A percentile compares a stretch with the other conserved stretches of the same genome.
Conservation (phyloP, 2,113 vertebrate species). For the Emydura subglobosa region DNA sequence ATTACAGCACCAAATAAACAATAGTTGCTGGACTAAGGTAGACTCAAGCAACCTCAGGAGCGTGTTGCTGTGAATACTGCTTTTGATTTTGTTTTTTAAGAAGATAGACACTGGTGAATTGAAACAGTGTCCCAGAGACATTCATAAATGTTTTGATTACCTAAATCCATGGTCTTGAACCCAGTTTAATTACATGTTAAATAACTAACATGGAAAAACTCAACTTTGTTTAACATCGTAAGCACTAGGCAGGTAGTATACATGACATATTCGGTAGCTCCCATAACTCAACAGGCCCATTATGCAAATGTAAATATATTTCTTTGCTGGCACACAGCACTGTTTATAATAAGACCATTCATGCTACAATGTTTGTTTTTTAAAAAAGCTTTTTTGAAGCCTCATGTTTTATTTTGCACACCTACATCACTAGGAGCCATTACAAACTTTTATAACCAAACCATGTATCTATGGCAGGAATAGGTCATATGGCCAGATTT, state of each 20-base stretch:
- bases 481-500: not conserved
- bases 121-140: not conserved
- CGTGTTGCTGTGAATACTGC: not conserved
- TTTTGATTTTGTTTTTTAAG: slow-evolving; percentile 25
- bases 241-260: slow-evolving; percentile 31
- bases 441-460: slow-evolving; percentile 15
- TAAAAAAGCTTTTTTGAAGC: not conserved
- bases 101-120: slow-evolving; percentile 23
- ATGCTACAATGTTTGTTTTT: not conserved
- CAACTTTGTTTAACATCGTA: slow-evolving; percentile 10
- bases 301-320: slow-evolving; percentile 29
- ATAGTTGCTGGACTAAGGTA: not conserved
- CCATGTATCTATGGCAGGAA: not conserved
- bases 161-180: not conserved
- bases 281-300: slow-evolving; percentile 21
- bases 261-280: not conserved
- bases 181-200: slow-evolving; percentile 38
- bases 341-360: not conserved
- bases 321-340: slow-evolving; percentile 1
- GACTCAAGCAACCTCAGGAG: slow-evolving; percentile 7
- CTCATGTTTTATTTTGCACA: slow-evolving; percentile 2
- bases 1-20: slow-evolving; percentile 11
- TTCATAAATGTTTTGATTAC: slow-evolving; percentile 1
- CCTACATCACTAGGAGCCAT: slow-evolving; percentile 21
- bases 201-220: slow-evolving; percentile 8